Base-by-base conservation (phyloP, 2,797 vertebrate genomes). In the Bradypodion ventrale region DNA sequence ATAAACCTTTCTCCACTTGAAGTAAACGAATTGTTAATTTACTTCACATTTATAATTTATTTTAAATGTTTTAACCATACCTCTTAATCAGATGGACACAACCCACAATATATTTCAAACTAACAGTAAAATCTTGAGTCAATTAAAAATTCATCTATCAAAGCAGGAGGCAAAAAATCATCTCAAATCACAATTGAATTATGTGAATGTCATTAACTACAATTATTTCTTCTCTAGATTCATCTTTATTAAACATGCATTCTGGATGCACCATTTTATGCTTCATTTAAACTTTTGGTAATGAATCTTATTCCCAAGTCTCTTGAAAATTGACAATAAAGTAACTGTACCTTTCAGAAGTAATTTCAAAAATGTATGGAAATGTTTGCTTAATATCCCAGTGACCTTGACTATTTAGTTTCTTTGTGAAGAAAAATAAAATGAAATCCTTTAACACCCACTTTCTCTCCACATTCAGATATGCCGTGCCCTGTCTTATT, bases 231-330 rank as follows among this genome's bases (percentile, higher is more conserved):
- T 83, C 32, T 88, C 83, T 89, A 62, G 65, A 84, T 79, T 44
- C 84, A 27, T 75, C 89, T 92, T 83, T 78, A 85, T 83, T 63
- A 86, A 88, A 86, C 91, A 92, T 92, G 80, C 5, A 29, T 73
- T 85, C 37, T 80, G 19, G 44, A 59, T 73, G 44, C 90, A 85
- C 12, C 52, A 8, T 23, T 82, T 46, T 82, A 83, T 77, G 78
- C 69, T 70, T 65, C 15, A 52, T 87, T 85, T 83, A 63, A 83
- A 76, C 83, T 75, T 84, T 46, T 84, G 40, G 72, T 85, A 90
- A 91, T 88, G 66, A 87, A 83, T n/a, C 21, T 19, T 80, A 68
- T 91, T 87, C 85, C 65, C 91, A 89, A 84, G 81, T 78, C 69
- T 25, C 1, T 80, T 86, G 80, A 84, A 89, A 59, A 83, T 72